A percentile compares a stretch with the other conserved stretches of the same genome.
Conservation (phyloP, 2,797 vertebrate species). For the Columba guinea region DNA sequence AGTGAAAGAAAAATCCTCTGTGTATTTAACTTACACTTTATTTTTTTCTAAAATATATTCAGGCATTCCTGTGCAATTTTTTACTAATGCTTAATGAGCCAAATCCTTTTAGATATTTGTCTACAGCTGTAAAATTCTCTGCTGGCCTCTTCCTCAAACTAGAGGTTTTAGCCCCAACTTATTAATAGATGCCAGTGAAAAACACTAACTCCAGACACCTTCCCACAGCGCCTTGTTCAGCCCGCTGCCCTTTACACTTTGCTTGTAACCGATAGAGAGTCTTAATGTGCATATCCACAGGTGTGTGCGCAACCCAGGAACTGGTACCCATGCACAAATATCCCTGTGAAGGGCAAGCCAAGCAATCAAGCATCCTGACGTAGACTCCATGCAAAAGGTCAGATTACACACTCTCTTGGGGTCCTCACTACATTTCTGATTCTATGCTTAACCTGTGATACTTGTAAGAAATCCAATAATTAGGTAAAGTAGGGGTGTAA, state of each 20-base stretch:
- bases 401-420: slow-evolving; percentile 23
- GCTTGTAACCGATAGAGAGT: not conserved
- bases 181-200: slow-evolving; percentile 31
- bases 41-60: slow-evolving; percentile 44
- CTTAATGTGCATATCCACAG: not conserved
- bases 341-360: not conserved
- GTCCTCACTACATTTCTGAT: not conserved
- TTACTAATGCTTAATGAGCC: slow-evolving; percentile 27
- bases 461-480: not conserved
- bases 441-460: not conserved
- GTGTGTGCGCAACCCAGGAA: not conserved
- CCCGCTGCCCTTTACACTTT: slow-evolving; percentile 15
- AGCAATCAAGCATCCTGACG: slow-evolving; percentile 10
- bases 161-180: slow-evolving; percentile 28
- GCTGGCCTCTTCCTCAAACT: slow-evolving; percentile 30
- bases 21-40: slow-evolving; percentile 33
- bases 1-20: slow-evolving; percentile 1
- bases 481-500: not conserved
- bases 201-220: not conserved
- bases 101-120: slow-evolving; percentile 48
- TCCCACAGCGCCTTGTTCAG: not conserved
- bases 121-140: slow-evolving; percentile 38
- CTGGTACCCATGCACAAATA: not conserved
- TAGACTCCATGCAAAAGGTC: slow-evolving; percentile 27
- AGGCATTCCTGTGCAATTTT: slow-evolving; percentile 16